Base-by-base conservation (phyloP, 2,113 vertebrate species). In the Panurus biarmicus region DNA sequence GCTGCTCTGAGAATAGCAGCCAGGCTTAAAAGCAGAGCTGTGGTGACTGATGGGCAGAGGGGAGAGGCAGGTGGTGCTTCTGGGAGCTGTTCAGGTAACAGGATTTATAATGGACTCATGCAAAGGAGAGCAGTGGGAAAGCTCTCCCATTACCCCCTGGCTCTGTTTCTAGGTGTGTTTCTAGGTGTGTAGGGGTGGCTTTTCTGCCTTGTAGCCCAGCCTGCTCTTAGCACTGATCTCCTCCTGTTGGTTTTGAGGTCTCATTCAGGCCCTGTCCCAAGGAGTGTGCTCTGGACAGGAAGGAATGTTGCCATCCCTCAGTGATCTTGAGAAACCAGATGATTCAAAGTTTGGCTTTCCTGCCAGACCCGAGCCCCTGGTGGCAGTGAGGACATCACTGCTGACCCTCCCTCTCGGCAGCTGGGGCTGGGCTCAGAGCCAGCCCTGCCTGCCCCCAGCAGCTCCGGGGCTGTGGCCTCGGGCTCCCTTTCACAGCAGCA, bases 1-100 rank as follows among this genome's bases (percentile, higher is more conserved):
- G 94, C 84, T 92, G 85, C 93, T 94, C 90, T 76, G 91, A 94
- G 94, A 87, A 50, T 45, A 66, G 87, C 93, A 92, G 93, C 33
- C 73, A 36, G 94, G 88, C 77, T 93, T 85, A 65, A 79, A 95
- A 94, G 94, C 29, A 2, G 89, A 56, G 75, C 87, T 89, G 84
- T 42, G 89, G 14, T 87, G 91, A 94, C 5, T 77, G 95, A 79
- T 93, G 91, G 89, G 90, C 90, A 13, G 72, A 60, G 86, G 58
- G 64, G 76, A 80, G 76, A 94, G 90, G 90, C 83, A 73, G 91
- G 86, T 12, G 33, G 69, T 73, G 48, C 94, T 71, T 66, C 16
- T 0, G 81, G 95, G 93, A 96, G 89, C 93, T 74, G 6, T 95
- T 94, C 64, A 71, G 90, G 96, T 61, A 95, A 57, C 79, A 45